Evolutionary conservation across 2,113 vertebrate genomes (phyloP), one percentile per base, ranked within the genome.

Genomic region (Morone saxatilis): DNA sequence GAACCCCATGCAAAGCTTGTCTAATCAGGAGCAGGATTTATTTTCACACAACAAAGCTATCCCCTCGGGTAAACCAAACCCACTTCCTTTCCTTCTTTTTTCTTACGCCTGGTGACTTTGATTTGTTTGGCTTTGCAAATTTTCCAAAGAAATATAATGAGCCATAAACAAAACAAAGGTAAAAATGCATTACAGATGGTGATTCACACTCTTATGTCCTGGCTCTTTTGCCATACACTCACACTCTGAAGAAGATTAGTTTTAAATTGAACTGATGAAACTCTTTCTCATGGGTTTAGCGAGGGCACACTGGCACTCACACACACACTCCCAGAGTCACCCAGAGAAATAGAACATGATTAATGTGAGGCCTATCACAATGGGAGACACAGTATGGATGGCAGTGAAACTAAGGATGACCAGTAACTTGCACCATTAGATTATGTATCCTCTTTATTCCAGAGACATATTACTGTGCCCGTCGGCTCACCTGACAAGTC

Each of bases 21-120:
- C 88, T 91, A 76, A 90, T 90, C 86, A 81, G 47, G 43, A 80
- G 70, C 67, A 51, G 60, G 75, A 84, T 86, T 86, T 89, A 83
- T 87, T 89, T 74, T 51, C 31, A 11, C 84, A 78, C 82, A 87
- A 72, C 83, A 88, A 87, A 87, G 86, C 13, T n/a, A 8, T 76
- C 61, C 83, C 89, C 87, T 70, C 56, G 48, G 77, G 88, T 59
- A 56, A 85, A 86, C 48, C 71, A 25, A 73, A 62, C 75, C 62
- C 79, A 41, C 63, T 53, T 83, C 38, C 36, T 68, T 71, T 8
- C 20, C 7, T 47, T 13, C 47, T 79, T 50, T 22, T n/a, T 67
- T 61, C 78, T 76, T 25, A 76, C 11, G 70, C 72, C 47, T 57
- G 8, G 61, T 66, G 54, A 87, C 76, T 86, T 77, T 87, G 81